Percentiles rank a stretch among this genome's conserved stretches.
Evolutionary conservation across 1,140 invertebrate genomes (phyloP).

Genomic region (Vanessa tameamea): DNA sequence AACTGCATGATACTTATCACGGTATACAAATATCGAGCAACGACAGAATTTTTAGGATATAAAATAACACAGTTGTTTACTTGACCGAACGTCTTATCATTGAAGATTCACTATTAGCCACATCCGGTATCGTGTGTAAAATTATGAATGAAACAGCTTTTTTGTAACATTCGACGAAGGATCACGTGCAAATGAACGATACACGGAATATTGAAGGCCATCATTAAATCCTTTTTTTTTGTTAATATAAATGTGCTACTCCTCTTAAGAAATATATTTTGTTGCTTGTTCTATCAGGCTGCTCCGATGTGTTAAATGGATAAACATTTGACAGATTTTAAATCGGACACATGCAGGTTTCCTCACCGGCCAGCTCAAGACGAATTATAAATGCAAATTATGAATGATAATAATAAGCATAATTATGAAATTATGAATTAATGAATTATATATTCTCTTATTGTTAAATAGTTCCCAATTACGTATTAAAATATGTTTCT

Average conservation of each 20-base stretch:
- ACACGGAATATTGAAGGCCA: not conserved
- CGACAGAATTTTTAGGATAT: constrained; percentile 1
- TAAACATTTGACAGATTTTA: too few relatives aligned
- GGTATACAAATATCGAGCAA: constrained; percentile 5
- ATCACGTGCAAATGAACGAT: not conserved
- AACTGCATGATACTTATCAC: not conserved
- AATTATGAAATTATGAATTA: too few relatives aligned
- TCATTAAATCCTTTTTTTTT: not conserved
- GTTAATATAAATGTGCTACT: not conserved
- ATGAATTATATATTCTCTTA: too few relatives aligned
- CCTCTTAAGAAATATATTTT: too few relatives aligned
- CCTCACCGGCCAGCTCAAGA: too few relatives aligned
- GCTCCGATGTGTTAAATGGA: too few relatives aligned
- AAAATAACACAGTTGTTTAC: constrained; percentile 1
- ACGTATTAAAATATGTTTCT: too few relatives aligned
- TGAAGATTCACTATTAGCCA: constrained; percentile 10
- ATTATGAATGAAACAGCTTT: constrained; percentile 16
- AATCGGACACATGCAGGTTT: too few relatives aligned
- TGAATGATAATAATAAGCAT: too few relatives aligned
- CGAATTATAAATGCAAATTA: too few relatives aligned
- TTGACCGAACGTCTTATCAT: not conserved
- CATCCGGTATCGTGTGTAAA: constrained; percentile 9
- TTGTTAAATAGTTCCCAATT: too few relatives aligned
- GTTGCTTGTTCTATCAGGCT: too few relatives aligned
- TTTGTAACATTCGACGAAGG: not conserved